These are phyloP conservation scores for Coluber constrictor DNA, from an alignment of 2,797 vertebrate genomes.

Conservation along the genomic window DNA sequence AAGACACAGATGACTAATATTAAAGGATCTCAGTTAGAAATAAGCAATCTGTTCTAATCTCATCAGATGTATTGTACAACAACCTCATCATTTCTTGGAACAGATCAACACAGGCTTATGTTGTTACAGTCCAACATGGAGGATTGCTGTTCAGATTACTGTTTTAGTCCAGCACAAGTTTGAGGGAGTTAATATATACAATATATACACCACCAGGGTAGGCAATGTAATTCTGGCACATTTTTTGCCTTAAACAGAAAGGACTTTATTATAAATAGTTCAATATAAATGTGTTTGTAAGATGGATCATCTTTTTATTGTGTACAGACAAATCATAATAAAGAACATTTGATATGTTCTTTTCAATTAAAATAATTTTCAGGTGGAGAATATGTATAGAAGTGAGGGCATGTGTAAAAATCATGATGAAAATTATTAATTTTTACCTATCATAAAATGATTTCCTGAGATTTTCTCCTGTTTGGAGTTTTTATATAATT, in stretches of 20 bases:
- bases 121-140: background rate
- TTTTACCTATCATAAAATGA: conserved; percentile 6
- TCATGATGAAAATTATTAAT: background rate
- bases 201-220: background rate
- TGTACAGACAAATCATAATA: background rate
- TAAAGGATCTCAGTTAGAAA: background rate
- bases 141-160: background rate
- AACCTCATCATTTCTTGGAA: background rate
- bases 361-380: conserved; percentile 8
- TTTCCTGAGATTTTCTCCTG: conserved; percentile 19
- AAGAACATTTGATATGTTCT: background rate
- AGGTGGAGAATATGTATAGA: background rate
- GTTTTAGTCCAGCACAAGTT: background rate
- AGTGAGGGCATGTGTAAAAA: background rate
- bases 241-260: background rate
- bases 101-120: background rate
- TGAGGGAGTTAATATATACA: background rate
- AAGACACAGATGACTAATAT: background rate
- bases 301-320: background rate
- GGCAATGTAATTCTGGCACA: background rate
- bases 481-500: conserved; percentile 19
- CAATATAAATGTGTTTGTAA: background rate
- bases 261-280: background rate
- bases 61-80: background rate
- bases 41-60: background rate